These are phyloP conservation scores for Protaetia brevitarsis DNA, from an alignment of 1,140 invertebrate genomes.

Conservation along the genomic window DNA sequence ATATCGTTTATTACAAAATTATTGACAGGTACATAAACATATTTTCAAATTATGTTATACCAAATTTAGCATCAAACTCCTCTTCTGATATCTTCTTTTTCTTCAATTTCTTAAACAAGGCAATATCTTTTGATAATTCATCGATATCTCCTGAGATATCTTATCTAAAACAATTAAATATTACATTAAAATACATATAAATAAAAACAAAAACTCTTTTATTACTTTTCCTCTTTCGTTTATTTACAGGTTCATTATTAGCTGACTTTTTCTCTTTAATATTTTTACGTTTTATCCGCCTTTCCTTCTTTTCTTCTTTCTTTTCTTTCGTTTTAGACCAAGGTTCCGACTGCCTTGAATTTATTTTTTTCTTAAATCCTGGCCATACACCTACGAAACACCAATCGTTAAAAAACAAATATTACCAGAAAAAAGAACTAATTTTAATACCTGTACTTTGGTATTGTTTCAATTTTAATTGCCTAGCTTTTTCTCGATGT, in stretches of 20 bases:
- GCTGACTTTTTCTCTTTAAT: slow-evolving; percentile 52
- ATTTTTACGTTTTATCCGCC: slow-evolving; percentile 59
- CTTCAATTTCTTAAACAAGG: slow-evolving; percentile 84
- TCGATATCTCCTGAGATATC: slow-evolving; percentile 70
- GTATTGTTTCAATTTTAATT: slow-evolving; percentile 70
- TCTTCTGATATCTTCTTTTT: slow-evolving; percentile 72
- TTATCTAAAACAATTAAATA: slow-evolving; percentile 45
- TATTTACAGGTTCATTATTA: slow-evolving; percentile 38
- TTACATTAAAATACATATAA: background rate
- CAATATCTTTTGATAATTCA: slow-evolving; percentile 78
- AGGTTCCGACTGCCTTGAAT: slow-evolving; percentile 56
- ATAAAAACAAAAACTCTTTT: slow-evolving; percentile 14
- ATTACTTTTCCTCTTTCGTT: slow-evolving; percentile 51
- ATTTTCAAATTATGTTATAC: slow-evolving; percentile 26
- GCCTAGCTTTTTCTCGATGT: slow-evolving; percentile 69
- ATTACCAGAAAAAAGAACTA: background rate
- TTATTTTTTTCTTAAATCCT: slow-evolving; percentile 59
- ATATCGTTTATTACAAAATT: too few relatives aligned
- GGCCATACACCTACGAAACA: slow-evolving; percentile 61
- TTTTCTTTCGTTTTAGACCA: slow-evolving; percentile 80
- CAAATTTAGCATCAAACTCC: slow-evolving; percentile 60
- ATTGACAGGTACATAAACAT: too few relatives aligned
- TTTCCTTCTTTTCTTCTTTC: slow-evolving; percentile 65
- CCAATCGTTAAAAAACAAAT: slow-evolving; percentile 19
- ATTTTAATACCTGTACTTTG: slow-evolving; percentile 61